A percentile compares a stretch with the other conserved stretches of the same genome.
phyloP scores from a whole-genome alignment of 2,888 invertebrate species.

The Dicranocentrus wangi region DNA sequence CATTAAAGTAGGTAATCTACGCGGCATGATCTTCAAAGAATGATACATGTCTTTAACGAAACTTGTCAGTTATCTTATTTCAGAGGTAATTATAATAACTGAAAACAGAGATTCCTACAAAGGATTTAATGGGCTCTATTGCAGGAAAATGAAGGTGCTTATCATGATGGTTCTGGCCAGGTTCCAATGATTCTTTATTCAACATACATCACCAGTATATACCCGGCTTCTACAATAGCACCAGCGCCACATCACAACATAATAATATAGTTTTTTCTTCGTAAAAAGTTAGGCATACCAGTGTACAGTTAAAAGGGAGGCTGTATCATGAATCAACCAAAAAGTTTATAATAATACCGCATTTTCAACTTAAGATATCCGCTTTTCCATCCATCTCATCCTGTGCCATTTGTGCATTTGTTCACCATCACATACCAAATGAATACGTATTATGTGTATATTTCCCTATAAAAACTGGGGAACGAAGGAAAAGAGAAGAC shows the following conservation, averaged over 20 bases:
- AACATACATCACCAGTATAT: neutral
- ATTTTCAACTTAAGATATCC: conserved; percentile 55
- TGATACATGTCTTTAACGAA: conserved; percentile 47
- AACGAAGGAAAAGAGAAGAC: conserved; percentile 24
- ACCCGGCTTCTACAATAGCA: no score
- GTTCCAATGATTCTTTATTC: conserved; percentile 62
- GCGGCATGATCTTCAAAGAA: conserved; percentile 58
- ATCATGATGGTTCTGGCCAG: conserved; percentile 64
- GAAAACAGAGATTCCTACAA: conserved; percentile 65
- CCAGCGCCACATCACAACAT: no score
- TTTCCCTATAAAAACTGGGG: neutral
- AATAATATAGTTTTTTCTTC: no score
- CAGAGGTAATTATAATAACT: conserved; percentile 67
- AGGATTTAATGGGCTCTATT: conserved; percentile 67
- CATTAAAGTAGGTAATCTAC: conserved; percentile 58
- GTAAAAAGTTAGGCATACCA: no score
- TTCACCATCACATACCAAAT: neutral
- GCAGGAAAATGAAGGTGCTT: conserved; percentile 66
- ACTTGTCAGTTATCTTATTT: conserved; percentile 67
- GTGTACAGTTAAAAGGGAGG: neutral
- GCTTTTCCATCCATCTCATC: conserved; percentile 47
- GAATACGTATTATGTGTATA: conserved; percentile 16
- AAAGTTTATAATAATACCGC: conserved; percentile 48
- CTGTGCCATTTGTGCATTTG: conserved; percentile 34
- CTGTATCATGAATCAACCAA: conserved; percentile 55